Evolutionary conservation across 2,113 vertebrate genomes (phyloP).

Genomic region (Callipepla californica): DNA sequence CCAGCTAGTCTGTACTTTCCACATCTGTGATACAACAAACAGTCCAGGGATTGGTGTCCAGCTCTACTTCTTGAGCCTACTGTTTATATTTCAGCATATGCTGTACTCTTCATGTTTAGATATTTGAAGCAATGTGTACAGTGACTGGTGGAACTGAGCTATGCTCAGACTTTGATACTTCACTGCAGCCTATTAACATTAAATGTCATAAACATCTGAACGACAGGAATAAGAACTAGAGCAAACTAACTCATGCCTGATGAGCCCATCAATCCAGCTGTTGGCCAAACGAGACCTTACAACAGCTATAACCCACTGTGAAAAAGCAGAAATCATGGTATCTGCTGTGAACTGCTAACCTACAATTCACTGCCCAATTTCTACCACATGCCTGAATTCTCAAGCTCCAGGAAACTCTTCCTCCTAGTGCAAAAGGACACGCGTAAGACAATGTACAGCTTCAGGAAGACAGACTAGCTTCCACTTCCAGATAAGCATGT

Average conservation of each 20-base stretch:
- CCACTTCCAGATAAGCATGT: background rate
- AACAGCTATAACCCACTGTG: background rate
- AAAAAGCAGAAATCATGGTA: background rate
- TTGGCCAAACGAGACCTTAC: background rate
- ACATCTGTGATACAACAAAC: background rate
- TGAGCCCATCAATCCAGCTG: background rate
- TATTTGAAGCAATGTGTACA: background rate
- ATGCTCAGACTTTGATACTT: background rate
- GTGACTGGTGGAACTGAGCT: background rate
- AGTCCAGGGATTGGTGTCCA: background rate
- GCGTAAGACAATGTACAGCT: background rate
- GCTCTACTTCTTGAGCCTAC: background rate
- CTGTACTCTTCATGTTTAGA: background rate
- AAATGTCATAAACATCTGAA: background rate
- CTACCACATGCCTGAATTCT: background rate
- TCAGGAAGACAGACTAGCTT: background rate
- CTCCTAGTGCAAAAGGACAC: background rate
- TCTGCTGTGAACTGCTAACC: background rate
- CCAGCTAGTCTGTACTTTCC: background rate
- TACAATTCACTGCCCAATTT: background rate
- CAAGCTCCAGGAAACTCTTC: background rate
- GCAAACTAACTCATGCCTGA: background rate
- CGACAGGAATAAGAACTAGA: background rate
- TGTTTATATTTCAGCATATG: background rate
- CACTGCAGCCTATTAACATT: background rate